phyloP scores from a whole-genome alignment of 2,113 vertebrate genomes.

The Megatriorchis doriae region DNA sequence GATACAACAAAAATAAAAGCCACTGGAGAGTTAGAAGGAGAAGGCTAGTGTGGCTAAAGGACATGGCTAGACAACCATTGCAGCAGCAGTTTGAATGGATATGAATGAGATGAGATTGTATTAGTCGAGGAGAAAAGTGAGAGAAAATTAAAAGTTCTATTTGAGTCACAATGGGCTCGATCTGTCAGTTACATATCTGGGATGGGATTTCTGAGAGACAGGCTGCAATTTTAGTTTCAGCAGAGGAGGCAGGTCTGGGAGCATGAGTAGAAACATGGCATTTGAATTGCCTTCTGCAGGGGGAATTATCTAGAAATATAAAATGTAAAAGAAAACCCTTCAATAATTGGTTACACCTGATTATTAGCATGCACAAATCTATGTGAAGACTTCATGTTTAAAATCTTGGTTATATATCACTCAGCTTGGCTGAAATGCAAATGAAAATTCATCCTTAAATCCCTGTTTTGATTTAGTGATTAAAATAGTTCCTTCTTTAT shows the following conservation, averaged over 20 bases:
- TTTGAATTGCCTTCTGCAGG: not conserved
- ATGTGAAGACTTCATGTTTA: not conserved
- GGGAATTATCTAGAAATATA: not conserved
- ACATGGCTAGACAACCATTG: not conserved
- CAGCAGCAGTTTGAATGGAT: not conserved
- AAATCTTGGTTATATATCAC: not conserved
- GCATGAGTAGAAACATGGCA: not conserved
- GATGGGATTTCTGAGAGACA: not conserved
- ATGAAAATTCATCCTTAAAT: not conserved
- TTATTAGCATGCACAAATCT: not conserved
- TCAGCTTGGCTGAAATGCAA: not conserved
- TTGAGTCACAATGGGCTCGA: not conserved
- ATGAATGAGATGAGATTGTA: not conserved
- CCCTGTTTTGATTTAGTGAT: not conserved
- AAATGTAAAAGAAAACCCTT: not conserved
- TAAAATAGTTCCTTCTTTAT: conserved; percentile 29
- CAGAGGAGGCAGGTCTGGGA: not conserved
- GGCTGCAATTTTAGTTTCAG: not conserved
- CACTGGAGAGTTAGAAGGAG: not conserved
- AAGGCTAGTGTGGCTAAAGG: not conserved
- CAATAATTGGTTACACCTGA: not conserved
- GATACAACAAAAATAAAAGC: not conserved
- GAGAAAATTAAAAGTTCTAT: not conserved
- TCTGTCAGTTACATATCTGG: not conserved
- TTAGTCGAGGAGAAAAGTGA: not conserved